Evolutionary conservation across 2,113 vertebrate species (phyloP).

Genomic region (Zapus hudsonius): DNA sequence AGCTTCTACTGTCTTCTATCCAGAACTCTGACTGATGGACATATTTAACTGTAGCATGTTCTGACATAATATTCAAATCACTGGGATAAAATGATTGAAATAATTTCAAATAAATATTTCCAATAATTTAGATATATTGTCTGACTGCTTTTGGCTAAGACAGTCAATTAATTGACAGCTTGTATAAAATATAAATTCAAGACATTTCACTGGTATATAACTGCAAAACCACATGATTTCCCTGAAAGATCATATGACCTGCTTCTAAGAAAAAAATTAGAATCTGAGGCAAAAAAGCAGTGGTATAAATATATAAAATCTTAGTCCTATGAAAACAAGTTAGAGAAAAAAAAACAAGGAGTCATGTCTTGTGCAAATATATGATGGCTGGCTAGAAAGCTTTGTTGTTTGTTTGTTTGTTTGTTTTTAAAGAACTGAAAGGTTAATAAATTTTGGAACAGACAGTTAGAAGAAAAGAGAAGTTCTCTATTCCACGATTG

Average conservation of each 20-base stretch:
- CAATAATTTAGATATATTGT: conserved; percentile 4
- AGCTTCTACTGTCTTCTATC: neutral
- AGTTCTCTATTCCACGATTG: neutral
- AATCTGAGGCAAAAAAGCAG: conserved; percentile 36
- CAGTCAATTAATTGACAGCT: conserved; percentile 7
- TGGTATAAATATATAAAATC: neutral
- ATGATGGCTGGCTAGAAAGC: neutral
- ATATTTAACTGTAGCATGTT: neutral
- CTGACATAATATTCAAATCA: conserved; percentile 5
- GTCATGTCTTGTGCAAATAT: neutral
- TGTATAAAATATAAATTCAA: conserved; percentile 36
- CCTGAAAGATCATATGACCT: conserved; percentile 11
- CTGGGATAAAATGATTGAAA: neutral
- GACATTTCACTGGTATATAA: conserved; percentile 10
- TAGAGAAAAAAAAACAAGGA: neutral
- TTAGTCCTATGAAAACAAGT: neutral
- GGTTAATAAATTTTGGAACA: conserved; percentile 17
- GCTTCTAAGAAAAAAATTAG: conserved; percentile 69
- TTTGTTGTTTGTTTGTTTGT: neutral
- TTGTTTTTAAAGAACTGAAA: neutral
- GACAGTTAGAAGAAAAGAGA: conserved; percentile 26
- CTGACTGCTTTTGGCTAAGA: neutral
- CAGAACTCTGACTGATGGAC: neutral
- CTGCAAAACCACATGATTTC: conserved; percentile 49
- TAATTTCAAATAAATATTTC: neutral